phyloP scores from a whole-genome alignment of 2,888 invertebrate species.

The Desoria tigrina region DNA sequence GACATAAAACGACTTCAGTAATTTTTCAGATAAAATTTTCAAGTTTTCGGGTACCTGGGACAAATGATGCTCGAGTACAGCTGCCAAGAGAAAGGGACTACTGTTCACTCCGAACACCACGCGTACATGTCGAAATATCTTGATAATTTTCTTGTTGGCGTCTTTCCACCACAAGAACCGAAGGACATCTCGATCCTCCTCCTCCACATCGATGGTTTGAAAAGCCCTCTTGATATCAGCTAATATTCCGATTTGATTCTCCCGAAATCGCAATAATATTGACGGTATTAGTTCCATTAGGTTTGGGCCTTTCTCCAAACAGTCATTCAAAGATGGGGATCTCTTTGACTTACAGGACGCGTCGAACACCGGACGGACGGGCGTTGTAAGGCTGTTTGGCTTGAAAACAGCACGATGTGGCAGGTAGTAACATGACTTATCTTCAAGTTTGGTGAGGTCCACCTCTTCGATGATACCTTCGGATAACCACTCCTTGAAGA shows the following conservation, averaged over 20 bases:
- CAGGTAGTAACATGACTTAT: slow-evolving; percentile 18
- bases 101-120: not conserved
- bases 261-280: slow-evolving; percentile 31
- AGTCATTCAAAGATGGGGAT: slow-evolving; percentile 37
- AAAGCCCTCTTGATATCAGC: not conserved
- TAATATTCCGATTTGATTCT: slow-evolving; percentile 18
- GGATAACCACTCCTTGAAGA: not conserved
- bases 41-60: no score
- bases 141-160: not conserved
- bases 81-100: not conserved
- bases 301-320: no score
- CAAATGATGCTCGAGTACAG: not conserved
- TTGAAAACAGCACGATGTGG: no score
- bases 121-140: not conserved
- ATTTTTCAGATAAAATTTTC: no score
- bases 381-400: slow-evolving; percentile 48
- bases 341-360: slow-evolving; percentile 34
- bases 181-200: not conserved
- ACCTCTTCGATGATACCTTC: not conserved
- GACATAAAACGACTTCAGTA: no score
- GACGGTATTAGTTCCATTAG: slow-evolving; percentile 36
- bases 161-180: not conserved
- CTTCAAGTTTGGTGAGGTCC: not conserved
- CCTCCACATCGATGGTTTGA: slow-evolving; percentile 12
- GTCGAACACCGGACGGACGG: slow-evolving; percentile 50